Evolutionary conservation across 2,113 vertebrate genomes (phyloP).

Genomic region (Pituophis catenifer): DNA sequence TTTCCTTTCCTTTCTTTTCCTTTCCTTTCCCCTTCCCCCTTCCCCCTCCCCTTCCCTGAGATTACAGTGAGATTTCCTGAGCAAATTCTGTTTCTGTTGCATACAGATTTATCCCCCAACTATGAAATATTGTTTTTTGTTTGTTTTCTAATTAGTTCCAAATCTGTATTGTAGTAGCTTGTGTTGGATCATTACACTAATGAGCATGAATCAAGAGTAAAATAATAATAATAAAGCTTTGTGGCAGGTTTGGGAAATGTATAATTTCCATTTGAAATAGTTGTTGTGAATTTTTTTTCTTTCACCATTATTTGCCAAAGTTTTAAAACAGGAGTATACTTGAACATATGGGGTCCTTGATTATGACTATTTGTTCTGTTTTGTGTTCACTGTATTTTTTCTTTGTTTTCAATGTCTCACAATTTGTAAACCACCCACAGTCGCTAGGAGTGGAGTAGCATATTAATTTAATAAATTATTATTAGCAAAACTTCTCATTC

Average conservation of each 20-base stretch:
- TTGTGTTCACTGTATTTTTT: not conserved
- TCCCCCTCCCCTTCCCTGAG: not conserved
- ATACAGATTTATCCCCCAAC: not conserved
- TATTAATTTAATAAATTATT: not conserved
- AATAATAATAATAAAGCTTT: not conserved
- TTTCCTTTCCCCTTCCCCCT: too few relatives aligned
- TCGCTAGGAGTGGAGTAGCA: not conserved
- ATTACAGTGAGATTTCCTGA: not conserved
- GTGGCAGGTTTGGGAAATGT: not conserved
- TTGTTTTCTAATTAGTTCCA: not conserved
- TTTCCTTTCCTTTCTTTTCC: rapidly evolving
- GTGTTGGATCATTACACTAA: not conserved
- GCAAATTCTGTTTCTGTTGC: slow-evolving; percentile 26
- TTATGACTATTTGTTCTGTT: not conserved
- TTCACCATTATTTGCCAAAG: not conserved
- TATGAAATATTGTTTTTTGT: not conserved
- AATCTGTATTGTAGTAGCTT: not conserved
- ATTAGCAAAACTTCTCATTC: not conserved
- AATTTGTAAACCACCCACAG: not conserved
- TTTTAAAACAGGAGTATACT: not conserved
- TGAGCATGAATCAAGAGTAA: too few relatives aligned
- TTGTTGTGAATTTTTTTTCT: not conserved
- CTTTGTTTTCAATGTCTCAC: not conserved
- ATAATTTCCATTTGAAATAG: not conserved
- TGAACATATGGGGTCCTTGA: not conserved